Evolutionary conservation across 2,797 vertebrate species (phyloP).

Genomic region (Oreonectes daqikongensis): DNA sequence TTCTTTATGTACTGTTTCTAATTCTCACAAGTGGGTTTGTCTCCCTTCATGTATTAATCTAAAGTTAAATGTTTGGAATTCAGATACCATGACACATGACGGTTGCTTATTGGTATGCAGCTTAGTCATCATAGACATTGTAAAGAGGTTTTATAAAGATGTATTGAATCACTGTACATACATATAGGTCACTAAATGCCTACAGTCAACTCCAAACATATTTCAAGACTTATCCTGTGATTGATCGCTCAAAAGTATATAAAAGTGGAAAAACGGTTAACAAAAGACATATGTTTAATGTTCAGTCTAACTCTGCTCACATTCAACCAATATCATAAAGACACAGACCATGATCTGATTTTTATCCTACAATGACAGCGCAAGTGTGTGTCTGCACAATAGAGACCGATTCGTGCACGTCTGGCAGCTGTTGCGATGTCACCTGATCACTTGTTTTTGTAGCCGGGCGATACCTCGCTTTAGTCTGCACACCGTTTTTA

Average conservation of each 20-base stretch:
- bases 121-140: neutral
- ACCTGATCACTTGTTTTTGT: conserved; percentile 77
- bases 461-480: conserved; percentile 62
- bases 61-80: neutral
- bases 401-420: conserved; percentile 56
- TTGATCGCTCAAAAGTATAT: neutral
- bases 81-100: neutral
- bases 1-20: too few relatives aligned
- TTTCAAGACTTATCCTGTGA: neutral
- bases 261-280: neutral
- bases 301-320: conserved; percentile 29
- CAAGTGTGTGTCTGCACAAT: conserved; percentile 12
- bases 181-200: neutral
- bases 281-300: conserved; percentile 3
- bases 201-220: neutral
- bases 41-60: neutral
- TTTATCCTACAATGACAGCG: conserved; percentile 23
- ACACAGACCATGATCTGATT: conserved; percentile 32
- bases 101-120: neutral
- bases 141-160: neutral
- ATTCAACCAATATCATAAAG: conserved; percentile 15
- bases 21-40: too few relatives aligned
- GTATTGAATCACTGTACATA: neutral
- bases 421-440: conserved; percentile 76
- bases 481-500: conserved; percentile 36